Evolutionary conservation across 2,888 invertebrate genomes (phyloP).

Genomic region (Girardia tigrina): DNA sequence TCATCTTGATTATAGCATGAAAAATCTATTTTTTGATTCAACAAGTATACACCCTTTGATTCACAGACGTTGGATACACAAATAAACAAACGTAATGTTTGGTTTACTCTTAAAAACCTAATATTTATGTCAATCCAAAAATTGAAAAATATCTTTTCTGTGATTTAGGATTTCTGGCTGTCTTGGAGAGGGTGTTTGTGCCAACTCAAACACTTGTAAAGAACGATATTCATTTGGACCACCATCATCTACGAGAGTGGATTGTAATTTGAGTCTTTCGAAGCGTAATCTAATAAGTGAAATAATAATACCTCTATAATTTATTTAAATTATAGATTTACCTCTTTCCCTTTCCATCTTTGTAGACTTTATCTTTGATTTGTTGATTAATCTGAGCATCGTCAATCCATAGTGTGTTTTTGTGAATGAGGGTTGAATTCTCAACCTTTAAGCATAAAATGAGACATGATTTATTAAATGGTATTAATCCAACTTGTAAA

Average conservation of each 20-base stretch:
- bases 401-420: slow-evolving; percentile 39
- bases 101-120: no score
- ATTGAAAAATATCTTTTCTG: slow-evolving; percentile 24
- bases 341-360: slow-evolving; percentile 47
- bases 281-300: slow-evolving; percentile 47
- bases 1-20: no score
- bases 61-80: no score
- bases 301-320: background rate
- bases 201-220: slow-evolving; percentile 45
- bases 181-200: slow-evolving; percentile 40
- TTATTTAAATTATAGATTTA: slow-evolving; percentile 37
- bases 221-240: slow-evolving; percentile 49
- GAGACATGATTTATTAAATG: no score
- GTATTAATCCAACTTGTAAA: background rate
- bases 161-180: slow-evolving; percentile 31
- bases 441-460: background rate
- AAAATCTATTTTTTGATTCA: no score
- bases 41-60: no score
- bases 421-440: background rate
- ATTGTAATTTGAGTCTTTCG: slow-evolving; percentile 45
- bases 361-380: slow-evolving; percentile 43
- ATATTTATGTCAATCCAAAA: slow-evolving; percentile 5
- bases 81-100: no score
- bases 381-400: slow-evolving; percentile 46
- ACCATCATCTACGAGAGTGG: slow-evolving; percentile 41